Evolutionary conservation across 1,140 invertebrate species (phyloP), one percentile per base, ranked within the genome.

Genomic region (Eueides isabella): DNA sequence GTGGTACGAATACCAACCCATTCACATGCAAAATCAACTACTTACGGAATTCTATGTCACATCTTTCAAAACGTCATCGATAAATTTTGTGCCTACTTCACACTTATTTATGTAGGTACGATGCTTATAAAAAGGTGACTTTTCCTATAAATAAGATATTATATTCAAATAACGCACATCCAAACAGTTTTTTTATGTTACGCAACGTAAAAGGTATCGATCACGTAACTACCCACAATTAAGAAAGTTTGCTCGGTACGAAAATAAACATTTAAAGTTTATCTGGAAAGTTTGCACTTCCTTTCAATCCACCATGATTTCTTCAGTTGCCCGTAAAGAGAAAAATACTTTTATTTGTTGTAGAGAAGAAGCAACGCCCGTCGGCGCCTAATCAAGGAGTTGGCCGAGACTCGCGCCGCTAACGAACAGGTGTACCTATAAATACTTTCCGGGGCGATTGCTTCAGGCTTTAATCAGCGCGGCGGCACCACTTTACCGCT

Each of bases 361-460:
- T 84, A 82, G 86, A 85, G 76, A 80, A 83, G 83, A 81, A 87
- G 88, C 83, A 87, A 87, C 86, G 88, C 81, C 88, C 91, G 87
- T 85, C 83, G 88, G 89, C 89, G 87, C 87, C 91, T 92, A 92
- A 92, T 92, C 91, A 92, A 91, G 90, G 86, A 92, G 89, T 92
- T 92, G 89, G 91, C 91, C 82, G 85, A 81, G 85, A 83, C 84
- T 86, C 77, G 86, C 83, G 88, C 86, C 85, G 82, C 89, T 92
- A 92, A 92, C 91, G 91, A 92, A 92, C 91, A 92, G 89, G 90
- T 92, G 90, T 88, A 91, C 87, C 88, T 90, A 92, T 92, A 92
- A 92, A 92, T 92, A 92, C 87, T 92, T 91, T 90, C 89, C 88
- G 87, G 80, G 86, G 89, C 89, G 89, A 92, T 92, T 92, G 91